Conservation (phyloP, 2,888 invertebrate species). For the Drosophila rellima region DNA sequence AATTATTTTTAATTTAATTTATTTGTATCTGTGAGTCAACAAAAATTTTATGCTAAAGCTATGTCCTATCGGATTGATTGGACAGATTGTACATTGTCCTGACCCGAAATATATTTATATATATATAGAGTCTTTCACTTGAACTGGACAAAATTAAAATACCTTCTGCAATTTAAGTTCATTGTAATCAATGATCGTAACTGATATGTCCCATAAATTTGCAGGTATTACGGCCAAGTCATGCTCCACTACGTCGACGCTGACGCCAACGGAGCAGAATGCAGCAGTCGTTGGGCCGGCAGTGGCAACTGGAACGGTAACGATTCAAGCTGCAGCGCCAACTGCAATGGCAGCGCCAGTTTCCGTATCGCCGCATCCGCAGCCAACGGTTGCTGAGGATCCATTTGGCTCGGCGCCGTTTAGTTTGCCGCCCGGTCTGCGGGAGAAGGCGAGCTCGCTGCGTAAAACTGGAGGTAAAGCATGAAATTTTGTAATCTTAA, state of each 20-base stretch:
- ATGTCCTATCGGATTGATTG: too few species aligned
- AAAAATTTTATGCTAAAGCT: too few species aligned
- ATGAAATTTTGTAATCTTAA: conserved; percentile 80
- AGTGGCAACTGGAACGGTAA: conserved; percentile 9
- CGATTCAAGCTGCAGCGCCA: conserved; percentile 16
- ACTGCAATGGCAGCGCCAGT: conserved; percentile 29
- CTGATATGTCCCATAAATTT: neutral
- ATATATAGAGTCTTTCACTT: neutral
- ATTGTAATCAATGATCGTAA: neutral
- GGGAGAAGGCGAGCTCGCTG: conserved; percentile 85
- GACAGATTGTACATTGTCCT: too few species aligned
- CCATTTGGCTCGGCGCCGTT: conserved; percentile 94
- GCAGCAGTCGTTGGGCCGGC: conserved; percentile 21
- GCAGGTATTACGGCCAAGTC: conserved; percentile 85
- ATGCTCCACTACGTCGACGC: conserved; percentile 84
- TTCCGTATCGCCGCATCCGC: conserved; percentile 62
- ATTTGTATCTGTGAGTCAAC: too few species aligned
- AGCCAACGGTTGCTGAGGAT: conserved; percentile 87
- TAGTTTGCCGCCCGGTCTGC: conserved; percentile 88
- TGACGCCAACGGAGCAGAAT: conserved; percentile 84
- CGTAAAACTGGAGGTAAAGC: conserved; percentile 86
- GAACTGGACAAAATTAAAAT: neutral
- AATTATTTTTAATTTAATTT: too few species aligned
- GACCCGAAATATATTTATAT: too few species aligned
- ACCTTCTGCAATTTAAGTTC: neutral